Evolutionary conservation across 1,140 invertebrate genomes (phyloP), one percentile per base, ranked within the genome.

Genomic region (Chelonus insularis): DNA sequence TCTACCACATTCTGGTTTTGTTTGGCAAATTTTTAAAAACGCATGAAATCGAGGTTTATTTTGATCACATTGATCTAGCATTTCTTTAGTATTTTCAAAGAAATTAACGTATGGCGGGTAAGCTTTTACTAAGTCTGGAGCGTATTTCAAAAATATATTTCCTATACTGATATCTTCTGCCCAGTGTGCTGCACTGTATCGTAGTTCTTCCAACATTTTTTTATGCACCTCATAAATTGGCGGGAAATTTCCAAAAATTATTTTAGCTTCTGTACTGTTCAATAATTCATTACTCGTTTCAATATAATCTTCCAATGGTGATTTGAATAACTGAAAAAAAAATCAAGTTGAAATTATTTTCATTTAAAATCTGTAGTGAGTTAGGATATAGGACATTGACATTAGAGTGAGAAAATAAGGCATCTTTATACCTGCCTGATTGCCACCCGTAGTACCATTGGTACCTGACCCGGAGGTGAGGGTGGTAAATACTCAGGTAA

Each of bases 51-150:
- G 86, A 18, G 95, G 94, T 78, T 97, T 96, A 67, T 89, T 89
- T 76, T 87, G 86, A 83, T 97, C 95, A 84, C 94, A 97, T 72
- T 91, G 87, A 62, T 88, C 82, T 67, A 99, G 86, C 83, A 92
- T 94, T 72, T 96, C 92, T 80, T 97, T 97, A 72, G 94, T 95
- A 75, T 94, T 93, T 79, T 98, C 95, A 79, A 97, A 98, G 78
- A 94, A 98, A 80, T 99, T 99, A 8, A 98, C 91, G 81, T 97
- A 99, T 4, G 95, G 94, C 48, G 96, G 96, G 84, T 99, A 99
- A 0, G 95, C 92, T 80, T 94, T 96, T 47, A 92, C 85, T 64
- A 98, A 83, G 72, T 90, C 89, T 20, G 86, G 86, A 41, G 88
- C 86, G 75, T 94, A 93, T 77, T 91, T 90, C 9, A 95, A 84